These are phyloP conservation scores for Lithodes maja DNA, from an alignment of 2,888 invertebrate genomes.

Conservation along the genomic window DNA sequence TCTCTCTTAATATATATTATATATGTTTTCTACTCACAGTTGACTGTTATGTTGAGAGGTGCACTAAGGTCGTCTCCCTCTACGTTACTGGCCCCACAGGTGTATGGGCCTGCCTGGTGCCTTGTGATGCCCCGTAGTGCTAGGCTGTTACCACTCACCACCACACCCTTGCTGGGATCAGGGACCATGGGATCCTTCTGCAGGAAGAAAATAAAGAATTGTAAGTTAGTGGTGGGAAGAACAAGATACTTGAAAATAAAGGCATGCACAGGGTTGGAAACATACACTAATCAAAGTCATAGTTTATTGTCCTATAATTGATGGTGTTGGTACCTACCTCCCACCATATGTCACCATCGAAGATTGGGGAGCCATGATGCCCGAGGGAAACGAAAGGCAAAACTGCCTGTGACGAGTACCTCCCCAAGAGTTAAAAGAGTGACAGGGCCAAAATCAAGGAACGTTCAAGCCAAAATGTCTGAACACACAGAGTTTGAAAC, in stretches of 20 bases:
- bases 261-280: neutral
- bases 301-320: no score
- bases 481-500: no score
- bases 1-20: no score
- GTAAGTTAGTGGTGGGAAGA: no score
- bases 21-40: constrained; percentile 69
- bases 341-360: no score
- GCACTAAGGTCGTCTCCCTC: constrained; percentile 64
- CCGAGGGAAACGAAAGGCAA: no score
- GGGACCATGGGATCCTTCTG: constrained; percentile 44
- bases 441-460: no score
- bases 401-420: no score
- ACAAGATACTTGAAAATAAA: neutral
- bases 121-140: constrained; percentile 55
- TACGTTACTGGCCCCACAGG: constrained; percentile 65
- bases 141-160: constrained; percentile 60
- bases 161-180: constrained; percentile 42
- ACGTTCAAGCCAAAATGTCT: no score
- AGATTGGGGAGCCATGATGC: no score
- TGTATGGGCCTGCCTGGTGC: constrained; percentile 63
- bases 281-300: neutral
- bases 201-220: neutral
- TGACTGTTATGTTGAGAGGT: constrained; percentile 56
- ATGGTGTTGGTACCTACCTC: no score
- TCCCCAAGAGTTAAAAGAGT: no score